phyloP scores from a whole-genome alignment of 2,888 invertebrate genomes.

The Platycheirus albimanus region DNA sequence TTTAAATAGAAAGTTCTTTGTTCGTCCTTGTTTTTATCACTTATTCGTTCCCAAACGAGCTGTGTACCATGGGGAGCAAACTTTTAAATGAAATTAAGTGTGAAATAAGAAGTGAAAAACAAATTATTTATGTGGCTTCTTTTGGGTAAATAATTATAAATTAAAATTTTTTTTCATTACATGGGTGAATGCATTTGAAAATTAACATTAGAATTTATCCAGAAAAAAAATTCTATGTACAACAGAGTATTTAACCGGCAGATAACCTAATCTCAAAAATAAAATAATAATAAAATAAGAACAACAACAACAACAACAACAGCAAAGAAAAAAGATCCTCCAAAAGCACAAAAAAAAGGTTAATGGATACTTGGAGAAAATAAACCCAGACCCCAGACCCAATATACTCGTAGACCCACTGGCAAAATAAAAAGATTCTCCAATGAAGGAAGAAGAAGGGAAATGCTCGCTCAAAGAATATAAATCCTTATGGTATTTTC shows the following conservation, averaged over 20 bases:
- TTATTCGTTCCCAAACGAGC: constrained; percentile 21
- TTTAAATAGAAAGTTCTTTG: constrained; percentile 35
- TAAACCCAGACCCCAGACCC: neutral
- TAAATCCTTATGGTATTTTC: constrained; percentile 65
- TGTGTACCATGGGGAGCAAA: neutral
- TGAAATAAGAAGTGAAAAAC: constrained; percentile 15
- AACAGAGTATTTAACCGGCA: constrained; percentile 16
- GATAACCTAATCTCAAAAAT: constrained; percentile 25
- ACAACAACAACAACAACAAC: too few species aligned
- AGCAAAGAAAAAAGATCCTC: constrained; percentile 33
- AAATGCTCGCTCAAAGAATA: constrained; percentile 3
- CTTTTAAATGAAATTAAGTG: constrained; percentile 25
- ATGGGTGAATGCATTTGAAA: neutral
- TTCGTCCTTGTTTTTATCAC: neutral
- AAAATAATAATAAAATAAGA: too few species aligned
- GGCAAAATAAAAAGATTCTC: constrained; percentile 7
- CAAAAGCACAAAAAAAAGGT: constrained; percentile 37
- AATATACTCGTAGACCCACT: too few species aligned
- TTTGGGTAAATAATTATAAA: too few species aligned
- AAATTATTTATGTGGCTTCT: constrained; percentile 37
- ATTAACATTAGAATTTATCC: neutral
- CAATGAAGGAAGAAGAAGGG: constrained; percentile 8
- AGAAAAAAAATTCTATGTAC: neutral
- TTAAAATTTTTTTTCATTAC: constrained; percentile 1
- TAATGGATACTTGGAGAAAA: constrained; percentile 41